Conservation (phyloP, 2,888 invertebrate species). For the Elmis aenea region DNA sequence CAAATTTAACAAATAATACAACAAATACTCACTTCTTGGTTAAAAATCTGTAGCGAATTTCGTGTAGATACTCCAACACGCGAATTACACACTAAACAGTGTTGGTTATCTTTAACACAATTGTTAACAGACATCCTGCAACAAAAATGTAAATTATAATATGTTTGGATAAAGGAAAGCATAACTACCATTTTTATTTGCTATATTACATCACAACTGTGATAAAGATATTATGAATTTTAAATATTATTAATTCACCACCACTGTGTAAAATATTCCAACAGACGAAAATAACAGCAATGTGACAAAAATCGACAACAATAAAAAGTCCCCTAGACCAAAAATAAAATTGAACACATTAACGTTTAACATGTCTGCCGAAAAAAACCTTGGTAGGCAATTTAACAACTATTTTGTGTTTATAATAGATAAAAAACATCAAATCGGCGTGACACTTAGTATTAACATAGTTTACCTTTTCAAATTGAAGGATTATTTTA, state of each 20-base stretch:
- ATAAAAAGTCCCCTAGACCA: conserved; percentile 29
- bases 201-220: no score
- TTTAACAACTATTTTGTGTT: no score
- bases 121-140: conserved; percentile 34
- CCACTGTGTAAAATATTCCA: no score
- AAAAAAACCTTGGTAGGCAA: conserved; percentile 9
- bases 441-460: conserved; percentile 10
- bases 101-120: conserved; percentile 34
- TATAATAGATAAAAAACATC: no score
- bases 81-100: conserved; percentile 61
- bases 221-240: no score
- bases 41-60: conserved; percentile 53
- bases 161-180: no score
- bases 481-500: conserved; percentile 40
- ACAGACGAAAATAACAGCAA: no score
- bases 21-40: conserved; percentile 38
- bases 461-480: conserved; percentile 35
- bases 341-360: conserved; percentile 21
- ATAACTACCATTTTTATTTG: no score
- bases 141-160: no score
- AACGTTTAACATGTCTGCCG: conserved; percentile 26
- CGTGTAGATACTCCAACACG: conserved; percentile 51
- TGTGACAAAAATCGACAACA: no score
- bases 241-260: no score
- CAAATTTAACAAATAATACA: not conserved